phyloP scores from a whole-genome alignment of 1,140 invertebrate species.

The Pogonus chalceus region DNA sequence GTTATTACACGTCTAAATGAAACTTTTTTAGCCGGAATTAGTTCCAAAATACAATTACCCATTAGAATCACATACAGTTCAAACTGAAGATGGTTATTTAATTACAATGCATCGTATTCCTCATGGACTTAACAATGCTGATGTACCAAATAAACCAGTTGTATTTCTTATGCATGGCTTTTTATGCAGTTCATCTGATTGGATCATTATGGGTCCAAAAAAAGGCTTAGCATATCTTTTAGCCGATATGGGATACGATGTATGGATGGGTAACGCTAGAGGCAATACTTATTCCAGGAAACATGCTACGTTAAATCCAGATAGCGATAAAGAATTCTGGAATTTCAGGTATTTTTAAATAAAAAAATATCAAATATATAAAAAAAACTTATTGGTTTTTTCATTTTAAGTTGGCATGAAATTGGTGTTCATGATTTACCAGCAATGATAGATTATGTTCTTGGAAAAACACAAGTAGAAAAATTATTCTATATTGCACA shows the following conservation, averaged over 20 bases:
- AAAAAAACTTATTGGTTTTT: too few relatives aligned
- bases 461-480: slow-evolving; percentile 40
- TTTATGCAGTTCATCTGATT: slow-evolving; percentile 58
- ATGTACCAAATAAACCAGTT: slow-evolving; percentile 35
- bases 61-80: slow-evolving; percentile 23
- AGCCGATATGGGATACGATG: slow-evolving; percentile 55
- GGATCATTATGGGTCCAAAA: slow-evolving; percentile 52
- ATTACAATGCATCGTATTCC: slow-evolving; percentile 38
- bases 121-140: slow-evolving; percentile 20
- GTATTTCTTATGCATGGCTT: slow-evolving; percentile 67
- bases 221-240: slow-evolving; percentile 43
- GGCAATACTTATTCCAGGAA: slow-evolving; percentile 55
- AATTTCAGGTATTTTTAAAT: slow-evolving; percentile 39
- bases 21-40: slow-evolving; percentile 16
- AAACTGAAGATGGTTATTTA: slow-evolving; percentile 42
- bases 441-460: slow-evolving; percentile 57
- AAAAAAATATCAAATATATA: too few relatives aligned
- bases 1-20: too few relatives aligned
- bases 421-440: slow-evolving; percentile 65
- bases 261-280: slow-evolving; percentile 61
- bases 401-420: slow-evolving; percentile 52
- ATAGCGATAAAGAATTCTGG: slow-evolving; percentile 44
- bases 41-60: slow-evolving; percentile 22
- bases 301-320: slow-evolving; percentile 37
- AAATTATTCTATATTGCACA: slow-evolving; percentile 55